Conservation (phyloP, 2,113 vertebrate genomes). For the Grammomys surdaster region DNA sequence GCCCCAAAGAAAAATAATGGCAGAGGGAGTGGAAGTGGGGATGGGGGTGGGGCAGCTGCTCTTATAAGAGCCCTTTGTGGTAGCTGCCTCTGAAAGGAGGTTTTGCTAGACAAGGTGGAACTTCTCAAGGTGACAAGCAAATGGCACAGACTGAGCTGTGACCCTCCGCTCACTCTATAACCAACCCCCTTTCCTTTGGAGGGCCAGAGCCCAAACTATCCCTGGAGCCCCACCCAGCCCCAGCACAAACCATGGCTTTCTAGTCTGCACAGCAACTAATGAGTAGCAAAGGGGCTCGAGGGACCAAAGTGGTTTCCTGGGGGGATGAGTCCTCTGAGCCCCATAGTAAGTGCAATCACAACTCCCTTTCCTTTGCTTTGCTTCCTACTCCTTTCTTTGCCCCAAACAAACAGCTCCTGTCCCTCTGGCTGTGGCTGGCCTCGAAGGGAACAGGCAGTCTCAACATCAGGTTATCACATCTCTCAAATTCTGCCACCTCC, state of each 20-base stretch:
- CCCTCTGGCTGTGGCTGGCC: conserved; percentile 16
- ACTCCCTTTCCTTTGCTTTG: conserved; percentile 49
- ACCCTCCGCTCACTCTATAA: conserved; percentile 71
- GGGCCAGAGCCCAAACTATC: conserved; percentile 65
- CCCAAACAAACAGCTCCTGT: conserved; percentile 74
- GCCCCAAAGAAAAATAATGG: conserved; percentile 84
- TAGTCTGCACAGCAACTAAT: conserved; percentile 72
- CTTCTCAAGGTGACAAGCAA: conserved; percentile 85
- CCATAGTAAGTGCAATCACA: conserved; percentile 56
- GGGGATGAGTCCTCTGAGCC: conserved; percentile 59
- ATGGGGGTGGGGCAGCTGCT: conserved; percentile 73
- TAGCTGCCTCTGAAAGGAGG: conserved; percentile 81
- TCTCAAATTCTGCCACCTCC: conserved; percentile 26
- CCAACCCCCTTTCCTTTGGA: conserved; percentile 54
- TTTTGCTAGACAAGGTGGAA: conserved; percentile 84
- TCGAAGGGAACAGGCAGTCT: neutral
- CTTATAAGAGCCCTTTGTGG: conserved; percentile 84
- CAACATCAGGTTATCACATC: conserved; percentile 11
- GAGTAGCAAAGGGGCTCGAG: conserved; percentile 57
- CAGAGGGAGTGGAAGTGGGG: conserved; percentile 72
- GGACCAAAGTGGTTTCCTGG: conserved; percentile 74
- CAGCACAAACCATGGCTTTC: conserved; percentile 78
- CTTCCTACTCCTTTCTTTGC: conserved; percentile 43
- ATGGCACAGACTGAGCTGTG: conserved; percentile 76
- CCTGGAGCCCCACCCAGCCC: conserved; percentile 71